These are phyloP conservation scores for Todiramphus saurophagus DNA, from an alignment of 2,113 vertebrate species.

Conservation along the genomic window DNA sequence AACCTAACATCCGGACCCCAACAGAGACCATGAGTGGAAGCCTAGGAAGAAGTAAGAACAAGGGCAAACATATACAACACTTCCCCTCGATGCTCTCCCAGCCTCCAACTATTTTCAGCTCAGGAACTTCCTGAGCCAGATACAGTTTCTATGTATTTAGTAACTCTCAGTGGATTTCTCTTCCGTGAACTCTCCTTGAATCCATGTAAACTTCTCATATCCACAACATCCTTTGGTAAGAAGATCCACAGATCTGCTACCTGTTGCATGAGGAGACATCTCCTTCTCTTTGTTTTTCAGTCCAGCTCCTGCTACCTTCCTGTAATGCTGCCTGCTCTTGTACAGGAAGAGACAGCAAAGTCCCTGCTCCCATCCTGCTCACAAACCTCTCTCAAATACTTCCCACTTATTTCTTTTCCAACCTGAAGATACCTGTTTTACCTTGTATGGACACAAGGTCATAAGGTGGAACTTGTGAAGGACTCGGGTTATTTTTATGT, in stretches of 20 bases:
- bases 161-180: slow-evolving; percentile 5
- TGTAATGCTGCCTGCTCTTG: neutral
- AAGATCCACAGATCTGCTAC: neutral
- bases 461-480: neutral
- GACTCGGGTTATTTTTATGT: neutral
- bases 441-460: neutral
- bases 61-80: neutral
- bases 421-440: neutral
- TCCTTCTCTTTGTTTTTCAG: neutral
- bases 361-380: neutral
- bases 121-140: slow-evolving; percentile 49
- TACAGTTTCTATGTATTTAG: slow-evolving; percentile 21
- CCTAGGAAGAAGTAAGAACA: neutral
- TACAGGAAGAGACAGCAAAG: neutral
- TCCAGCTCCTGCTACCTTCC: neutral
- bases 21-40: neutral
- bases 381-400: neutral
- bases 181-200: neutral
- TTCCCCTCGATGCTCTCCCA: neutral
- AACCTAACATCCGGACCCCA: neutral
- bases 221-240: neutral
- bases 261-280: neutral
- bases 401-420: neutral
- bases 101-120: slow-evolving; percentile 42
- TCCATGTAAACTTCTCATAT: neutral